These are phyloP conservation scores for Urosaurus nigricauda DNA, from an alignment of 2,797 vertebrate genomes.

Conservation along the genomic window DNA sequence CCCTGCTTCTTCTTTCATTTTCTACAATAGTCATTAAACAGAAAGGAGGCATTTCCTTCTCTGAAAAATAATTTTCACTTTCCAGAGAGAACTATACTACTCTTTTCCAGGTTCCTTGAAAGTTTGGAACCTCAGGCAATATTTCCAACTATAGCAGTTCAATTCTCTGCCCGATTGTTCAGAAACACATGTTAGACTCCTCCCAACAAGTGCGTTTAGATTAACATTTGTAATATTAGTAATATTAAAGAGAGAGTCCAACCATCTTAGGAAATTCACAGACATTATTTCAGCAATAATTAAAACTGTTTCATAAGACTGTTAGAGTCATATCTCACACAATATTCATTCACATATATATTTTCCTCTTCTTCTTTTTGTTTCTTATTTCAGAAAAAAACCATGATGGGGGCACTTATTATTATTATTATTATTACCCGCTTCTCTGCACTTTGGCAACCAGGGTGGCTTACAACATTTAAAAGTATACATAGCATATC, in stretches of 20 bases:
- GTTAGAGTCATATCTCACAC: not conserved
- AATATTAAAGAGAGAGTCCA: not conserved
- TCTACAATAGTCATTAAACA: not conserved
- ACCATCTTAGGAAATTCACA: not conserved
- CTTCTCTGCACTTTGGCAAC: too few species aligned
- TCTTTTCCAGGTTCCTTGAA: not conserved
- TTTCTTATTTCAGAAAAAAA: not conserved
- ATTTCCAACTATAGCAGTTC: not conserved
- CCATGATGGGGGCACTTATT: too few species aligned
- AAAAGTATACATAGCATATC: too few species aligned
- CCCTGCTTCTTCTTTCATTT: not conserved
- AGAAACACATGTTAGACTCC: not conserved
- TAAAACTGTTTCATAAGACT: not conserved
- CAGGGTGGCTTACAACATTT: too few species aligned
- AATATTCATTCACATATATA: not conserved
- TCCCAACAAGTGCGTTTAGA: not conserved
- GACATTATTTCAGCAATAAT: not conserved
- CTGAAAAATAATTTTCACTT: conserved; percentile 12
- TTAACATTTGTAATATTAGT: not conserved
- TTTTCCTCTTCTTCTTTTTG: not conserved
- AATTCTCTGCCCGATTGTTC: not conserved
- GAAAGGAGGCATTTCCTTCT: not conserved
- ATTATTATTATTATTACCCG: too few species aligned
- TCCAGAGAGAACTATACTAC: not conserved
- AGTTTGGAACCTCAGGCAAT: not conserved